A percentile compares a stretch with the other conserved stretches of the same genome.
These are phyloP conservation scores for Eulithis testata DNA, from an alignment of 2,888 invertebrate species.

Conservation along the genomic window DNA sequence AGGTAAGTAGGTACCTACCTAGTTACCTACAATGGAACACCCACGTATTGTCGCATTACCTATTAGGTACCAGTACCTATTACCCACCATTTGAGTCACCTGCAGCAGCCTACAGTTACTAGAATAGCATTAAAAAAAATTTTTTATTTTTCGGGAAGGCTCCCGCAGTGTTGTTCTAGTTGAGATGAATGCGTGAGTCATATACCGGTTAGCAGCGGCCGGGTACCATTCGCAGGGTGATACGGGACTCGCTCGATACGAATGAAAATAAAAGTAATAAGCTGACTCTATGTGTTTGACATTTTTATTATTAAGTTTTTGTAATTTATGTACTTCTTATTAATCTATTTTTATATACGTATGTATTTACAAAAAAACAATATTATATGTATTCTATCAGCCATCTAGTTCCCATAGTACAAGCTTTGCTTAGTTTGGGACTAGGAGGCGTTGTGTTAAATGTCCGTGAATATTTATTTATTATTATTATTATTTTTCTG, in stretches of 20 bases:
- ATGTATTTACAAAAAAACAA: too few relatives aligned
- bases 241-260: constrained; percentile 16
- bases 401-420: too few relatives aligned
- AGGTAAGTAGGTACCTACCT: not conserved
- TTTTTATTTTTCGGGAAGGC: constrained; percentile 35
- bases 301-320: too few relatives aligned
- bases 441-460: too few relatives aligned
- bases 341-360: too few relatives aligned
- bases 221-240: constrained; percentile 37
- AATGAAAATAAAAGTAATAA: constrained; percentile 2
- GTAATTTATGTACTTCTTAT: too few relatives aligned
- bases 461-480: too few relatives aligned
- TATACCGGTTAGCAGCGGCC: constrained; percentile 33
- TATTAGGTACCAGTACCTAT: not conserved
- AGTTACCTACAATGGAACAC: not conserved
- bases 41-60: not conserved
- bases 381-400: too few relatives aligned
- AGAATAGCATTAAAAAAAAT: too few relatives aligned
- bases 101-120: constrained; percentile 11
- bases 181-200: constrained; percentile 38
- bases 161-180: constrained; percentile 33
- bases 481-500: too few relatives aligned
- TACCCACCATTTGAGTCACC: not conserved
- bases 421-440: too few relatives aligned
- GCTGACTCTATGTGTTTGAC: too few relatives aligned